Conservation (phyloP, 2,888 invertebrate species). For the Muscina levida region DNA sequence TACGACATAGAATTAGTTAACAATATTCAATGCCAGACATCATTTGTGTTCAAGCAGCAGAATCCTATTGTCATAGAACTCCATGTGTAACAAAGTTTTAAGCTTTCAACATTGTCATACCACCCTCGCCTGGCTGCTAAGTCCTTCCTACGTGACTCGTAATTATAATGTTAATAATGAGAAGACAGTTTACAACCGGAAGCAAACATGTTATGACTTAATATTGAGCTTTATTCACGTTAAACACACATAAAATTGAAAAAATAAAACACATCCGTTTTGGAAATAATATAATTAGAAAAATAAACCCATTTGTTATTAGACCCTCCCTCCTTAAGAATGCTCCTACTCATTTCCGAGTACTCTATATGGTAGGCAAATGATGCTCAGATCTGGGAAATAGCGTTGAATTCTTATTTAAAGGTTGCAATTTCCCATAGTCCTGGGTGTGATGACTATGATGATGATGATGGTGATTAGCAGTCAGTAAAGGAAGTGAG, state of each 20-base stretch:
- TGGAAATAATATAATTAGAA: constrained; percentile 6
- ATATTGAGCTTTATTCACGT: constrained; percentile 16
- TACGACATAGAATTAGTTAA: too few relatives aligned
- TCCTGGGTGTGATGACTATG: constrained; percentile 72
- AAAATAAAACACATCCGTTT: neutral
- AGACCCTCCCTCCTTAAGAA: neutral
- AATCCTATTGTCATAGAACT: too few relatives aligned
- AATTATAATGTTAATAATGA: constrained; percentile 22
- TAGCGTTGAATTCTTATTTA: constrained; percentile 75
- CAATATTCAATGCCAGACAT: too few relatives aligned
- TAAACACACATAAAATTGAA: constrained; percentile 22
- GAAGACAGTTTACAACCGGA: neutral
- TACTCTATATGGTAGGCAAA: constrained; percentile 77
- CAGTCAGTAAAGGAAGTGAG: constrained; percentile 79
- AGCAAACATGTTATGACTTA: neutral
- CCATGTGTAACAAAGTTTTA: too few relatives aligned
- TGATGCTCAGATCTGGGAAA: constrained; percentile 79
- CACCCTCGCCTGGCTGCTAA: neutral
- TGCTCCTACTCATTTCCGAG: neutral
- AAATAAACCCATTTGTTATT: constrained; percentile 3
- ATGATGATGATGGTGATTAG: constrained; percentile 77
- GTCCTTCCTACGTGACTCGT: neutral
- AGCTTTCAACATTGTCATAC: too few relatives aligned
- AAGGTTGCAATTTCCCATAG: constrained; percentile 76
- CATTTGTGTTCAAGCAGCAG: too few relatives aligned